Evolutionary conservation across 2,113 vertebrate species (phyloP).

Genomic region (Oryzias curvinotus): DNA sequence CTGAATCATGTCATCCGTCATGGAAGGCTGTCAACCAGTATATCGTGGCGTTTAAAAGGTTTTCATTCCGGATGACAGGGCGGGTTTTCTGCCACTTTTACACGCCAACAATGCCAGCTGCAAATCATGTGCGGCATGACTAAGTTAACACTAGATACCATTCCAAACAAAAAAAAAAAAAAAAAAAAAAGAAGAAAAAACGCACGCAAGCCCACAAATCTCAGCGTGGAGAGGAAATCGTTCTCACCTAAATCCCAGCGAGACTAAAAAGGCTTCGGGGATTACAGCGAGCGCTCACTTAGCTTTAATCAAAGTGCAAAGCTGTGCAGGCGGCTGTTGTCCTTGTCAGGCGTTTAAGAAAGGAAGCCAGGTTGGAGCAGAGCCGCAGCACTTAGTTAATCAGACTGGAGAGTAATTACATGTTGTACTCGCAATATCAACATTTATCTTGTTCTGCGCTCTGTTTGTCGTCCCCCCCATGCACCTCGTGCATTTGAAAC

Average conservation of each 20-base stretch:
- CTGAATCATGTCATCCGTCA: too few species aligned
- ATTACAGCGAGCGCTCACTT: constrained; percentile 67
- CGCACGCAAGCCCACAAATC: constrained; percentile 42
- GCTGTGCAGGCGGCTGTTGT: constrained; percentile 41
- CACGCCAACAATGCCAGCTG: constrained; percentile 17
- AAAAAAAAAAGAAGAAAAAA: background rate
- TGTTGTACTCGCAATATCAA: constrained; percentile 19
- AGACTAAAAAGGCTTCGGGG: constrained; percentile 64
- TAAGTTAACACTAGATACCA: constrained; percentile 57
- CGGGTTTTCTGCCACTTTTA: constrained; percentile 26
- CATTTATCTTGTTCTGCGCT: background rate
- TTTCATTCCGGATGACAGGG: constrained; percentile 24
- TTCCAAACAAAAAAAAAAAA: constrained; percentile 33
- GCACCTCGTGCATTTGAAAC: constrained; percentile 37
- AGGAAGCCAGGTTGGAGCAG: constrained; percentile 16
- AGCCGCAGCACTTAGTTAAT: constrained; percentile 31
- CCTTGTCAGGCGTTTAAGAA: constrained; percentile 51
- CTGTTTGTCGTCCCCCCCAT: constrained; percentile 13
- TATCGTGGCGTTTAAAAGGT: background rate
- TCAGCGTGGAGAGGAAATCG: constrained; percentile 53
- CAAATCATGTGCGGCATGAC: constrained; percentile 19
- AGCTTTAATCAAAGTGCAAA: constrained; percentile 70
- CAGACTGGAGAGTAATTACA: constrained; percentile 29
- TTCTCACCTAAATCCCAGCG: constrained; percentile 66
- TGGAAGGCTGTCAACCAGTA: too few species aligned